Base-by-base conservation (phyloP, 2,888 invertebrate species). In the Omphaloscelis lunosa region DNA sequence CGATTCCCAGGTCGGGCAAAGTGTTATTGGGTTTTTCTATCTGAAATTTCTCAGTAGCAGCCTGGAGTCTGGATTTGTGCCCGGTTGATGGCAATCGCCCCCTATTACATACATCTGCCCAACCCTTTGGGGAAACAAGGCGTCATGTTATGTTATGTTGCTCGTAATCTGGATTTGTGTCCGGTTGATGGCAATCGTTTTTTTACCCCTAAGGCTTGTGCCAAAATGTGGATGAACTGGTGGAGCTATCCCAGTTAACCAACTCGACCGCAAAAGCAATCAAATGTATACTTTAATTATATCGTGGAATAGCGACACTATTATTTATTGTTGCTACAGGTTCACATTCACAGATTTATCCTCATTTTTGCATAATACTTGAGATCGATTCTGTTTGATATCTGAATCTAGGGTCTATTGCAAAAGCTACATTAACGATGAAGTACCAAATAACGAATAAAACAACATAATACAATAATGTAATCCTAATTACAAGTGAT, bases 401-500 rank as follows among this genome's bases (percentile, higher is more conserved):
- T 66, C 20, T 67, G 11, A n/a, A 29, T 63, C 23, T n/a, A n/a
- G 29, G 23, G 12, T 7, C 7, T 29, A 41, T 41, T 27, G 7
- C 34, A 34, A 63, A 56, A 48, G 29, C 68, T 68, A 77, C 34
- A 59, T n/a, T 20, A 59, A 69, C 17, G 39, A 48, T 66, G 20
- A 39, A 59, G 45, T 34, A 23, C 27, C 27, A 20, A 66, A 59
- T 56, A 48, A 65, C n/a, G 51, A 53, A 69, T 41, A 20, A 56
- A 65, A 70, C 29, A 75, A 45, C 72, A 23, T 58, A 72, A 59
- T 75, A 62, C 45, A 75, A 59, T 82, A 59, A 66, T 76, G 39
- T 83, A 63, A 68, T 72, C 23, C 62, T 74, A 75, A 85, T 80
- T 79, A 77, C 58, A 7, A 17, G 62, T 59, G 45, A 48, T 61